Evolutionary conservation across 2,113 vertebrate genomes (phyloP).

Genomic region (Leptobrachium ailaonicum): DNA sequence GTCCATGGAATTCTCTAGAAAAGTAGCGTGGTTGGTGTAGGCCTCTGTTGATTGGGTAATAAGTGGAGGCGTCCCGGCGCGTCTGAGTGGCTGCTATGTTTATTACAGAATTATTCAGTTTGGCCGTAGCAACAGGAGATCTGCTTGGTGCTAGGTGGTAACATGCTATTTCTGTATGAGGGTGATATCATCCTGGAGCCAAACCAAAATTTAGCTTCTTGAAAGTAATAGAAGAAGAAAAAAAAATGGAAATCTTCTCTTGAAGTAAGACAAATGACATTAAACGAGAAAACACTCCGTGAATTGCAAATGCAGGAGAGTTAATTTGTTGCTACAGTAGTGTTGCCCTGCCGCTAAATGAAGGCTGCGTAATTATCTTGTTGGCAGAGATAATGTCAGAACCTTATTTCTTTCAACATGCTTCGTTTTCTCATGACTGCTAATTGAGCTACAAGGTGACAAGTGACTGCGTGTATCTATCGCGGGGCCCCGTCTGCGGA

Average conservation of each 20-base stretch:
- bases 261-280: conserved; percentile 84
- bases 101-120: not conserved
- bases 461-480: conserved; percentile 78
- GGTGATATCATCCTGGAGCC: conserved; percentile 67
- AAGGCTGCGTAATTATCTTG: conserved; percentile 86
- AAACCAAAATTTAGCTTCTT: conserved; percentile 66
- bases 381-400: conserved; percentile 83
- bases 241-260: conserved; percentile 74
- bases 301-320: conserved; percentile 84
- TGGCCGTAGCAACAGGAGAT: not conserved
- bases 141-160: not conserved
- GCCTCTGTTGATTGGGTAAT: no score
- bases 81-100: no score
- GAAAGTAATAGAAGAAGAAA: conserved; percentile 61
- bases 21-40: no score
- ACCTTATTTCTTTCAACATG: conserved; percentile 83
- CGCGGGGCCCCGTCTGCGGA: conserved; percentile 68
- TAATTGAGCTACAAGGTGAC: conserved; percentile 86
- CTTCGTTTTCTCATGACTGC: conserved; percentile 80
- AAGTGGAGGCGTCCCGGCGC: no score
- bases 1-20: no score
- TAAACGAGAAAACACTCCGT: conserved; percentile 85
- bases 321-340: conserved; percentile 85
- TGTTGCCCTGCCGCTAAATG: conserved; percentile 86
- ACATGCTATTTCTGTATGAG: not conserved